These are phyloP conservation scores for Sakesphorus luctuosus DNA, from an alignment of 2,113 vertebrate species.

Conservation along the genomic window DNA sequence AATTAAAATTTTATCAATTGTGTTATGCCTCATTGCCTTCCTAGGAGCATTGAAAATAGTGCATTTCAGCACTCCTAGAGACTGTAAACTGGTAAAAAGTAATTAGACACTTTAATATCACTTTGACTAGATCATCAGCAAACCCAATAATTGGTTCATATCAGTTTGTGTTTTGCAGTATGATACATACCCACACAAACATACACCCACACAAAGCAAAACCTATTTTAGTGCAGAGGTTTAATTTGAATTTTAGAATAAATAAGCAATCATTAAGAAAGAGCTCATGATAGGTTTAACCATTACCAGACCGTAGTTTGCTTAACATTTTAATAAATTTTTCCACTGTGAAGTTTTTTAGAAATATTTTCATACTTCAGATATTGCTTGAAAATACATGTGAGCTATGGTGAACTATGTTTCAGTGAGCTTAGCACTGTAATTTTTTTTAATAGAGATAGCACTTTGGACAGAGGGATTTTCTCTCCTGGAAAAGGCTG, in stretches of 20 bases:
- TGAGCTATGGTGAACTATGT: not conserved
- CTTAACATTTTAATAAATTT: not conserved
- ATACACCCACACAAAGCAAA: not conserved
- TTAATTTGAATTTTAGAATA: not conserved
- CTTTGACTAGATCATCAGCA: not conserved
- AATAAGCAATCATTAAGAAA: not conserved
- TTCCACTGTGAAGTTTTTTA: not conserved
- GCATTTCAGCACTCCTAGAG: not conserved
- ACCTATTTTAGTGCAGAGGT: not conserved
- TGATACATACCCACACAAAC: not conserved
- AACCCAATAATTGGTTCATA: not conserved
- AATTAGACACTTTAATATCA: conserved; percentile 41
- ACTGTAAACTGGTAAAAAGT: conserved; percentile 21
- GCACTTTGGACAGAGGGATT: not conserved
- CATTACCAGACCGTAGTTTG: not conserved
- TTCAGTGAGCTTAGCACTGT: not conserved
- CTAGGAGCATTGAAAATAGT: not conserved
- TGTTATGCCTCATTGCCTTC: not conserved
- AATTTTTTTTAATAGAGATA: not conserved
- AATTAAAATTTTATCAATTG: not conserved
- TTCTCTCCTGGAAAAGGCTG: not conserved
- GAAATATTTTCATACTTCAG: not conserved
- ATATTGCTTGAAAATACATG: not conserved
- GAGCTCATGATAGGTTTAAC: not conserved
- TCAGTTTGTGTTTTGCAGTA: not conserved